Conservation (phyloP, 2,888 invertebrate species). For the Invenusta paracnida region DNA sequence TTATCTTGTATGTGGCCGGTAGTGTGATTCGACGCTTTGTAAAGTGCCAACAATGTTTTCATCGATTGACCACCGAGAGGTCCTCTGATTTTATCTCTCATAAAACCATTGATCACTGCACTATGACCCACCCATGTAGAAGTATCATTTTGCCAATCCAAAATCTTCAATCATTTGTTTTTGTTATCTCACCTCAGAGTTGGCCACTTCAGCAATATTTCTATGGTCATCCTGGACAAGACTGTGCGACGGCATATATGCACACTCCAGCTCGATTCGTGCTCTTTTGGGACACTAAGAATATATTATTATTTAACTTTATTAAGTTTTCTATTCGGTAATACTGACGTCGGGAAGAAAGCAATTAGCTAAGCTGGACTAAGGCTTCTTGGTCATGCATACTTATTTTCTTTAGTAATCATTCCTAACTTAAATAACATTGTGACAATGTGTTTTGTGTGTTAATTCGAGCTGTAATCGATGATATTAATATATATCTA, state of each 20-base stretch:
- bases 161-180: not conserved
- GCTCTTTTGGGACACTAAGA: slow-evolving; percentile 12
- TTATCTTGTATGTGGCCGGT: slow-evolving; percentile 12
- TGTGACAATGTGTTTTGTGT: slow-evolving; percentile 12
- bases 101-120: slow-evolving; percentile 17
- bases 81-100: slow-evolving; percentile 12
- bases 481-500: slow-evolving; percentile 29
- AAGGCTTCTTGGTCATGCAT: not conserved
- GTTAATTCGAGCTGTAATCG: not conserved
- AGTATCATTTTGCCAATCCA: not conserved
- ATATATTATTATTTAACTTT: slow-evolving; percentile 15
- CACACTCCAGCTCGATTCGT: slow-evolving; percentile 12
- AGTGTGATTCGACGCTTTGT: slow-evolving; percentile 18
- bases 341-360: slow-evolving; percentile 18
- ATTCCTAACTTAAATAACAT: slow-evolving; percentile 25
- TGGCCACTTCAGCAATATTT: slow-evolving; percentile 26
- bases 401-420: not conserved
- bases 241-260: slow-evolving; percentile 9
- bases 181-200: not conserved
- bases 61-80: slow-evolving; percentile 6
- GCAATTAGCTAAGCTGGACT: slow-evolving; percentile 5
- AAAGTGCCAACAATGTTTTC: slow-evolving; percentile 6
- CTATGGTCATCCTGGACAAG: not conserved
- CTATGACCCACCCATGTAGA: slow-evolving; percentile 14
- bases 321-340: slow-evolving; percentile 9